Base-by-base conservation (phyloP, 2,113 vertebrate genomes). In the Nothocercus nigrocapillus region DNA sequence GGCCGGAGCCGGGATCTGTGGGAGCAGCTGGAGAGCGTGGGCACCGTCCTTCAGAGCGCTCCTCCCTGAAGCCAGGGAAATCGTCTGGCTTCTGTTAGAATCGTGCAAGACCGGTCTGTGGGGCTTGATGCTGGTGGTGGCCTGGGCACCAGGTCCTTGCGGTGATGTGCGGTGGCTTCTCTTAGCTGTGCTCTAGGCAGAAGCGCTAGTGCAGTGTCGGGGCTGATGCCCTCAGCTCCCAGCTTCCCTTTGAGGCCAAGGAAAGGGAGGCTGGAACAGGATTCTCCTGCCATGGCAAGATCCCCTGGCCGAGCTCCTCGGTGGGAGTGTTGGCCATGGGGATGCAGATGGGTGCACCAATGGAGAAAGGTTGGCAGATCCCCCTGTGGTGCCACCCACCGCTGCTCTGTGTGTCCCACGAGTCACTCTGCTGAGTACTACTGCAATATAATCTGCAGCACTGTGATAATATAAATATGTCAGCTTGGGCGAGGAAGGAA, bases 21-120 rank as follows among this genome's bases (percentile, higher is more conserved):
- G 4, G 16, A 40, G 67, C n/a, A 67, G 91, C 95, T 64, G 77
- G 66, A 63, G 56, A 61, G n/a, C 51, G 4, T 45, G 44, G 94
- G 78, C 78, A 80, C 18, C 56, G 89, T 95, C 62, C 73, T 76
- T 90, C 59, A 3, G 13, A 27, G 25, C 13, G 36, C 79, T 59
- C 62, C 93, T 90, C 30, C 88, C 83, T 30, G 72, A 82, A 92
- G 58, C 85, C 69, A 54, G 61, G 68, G 64, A 40, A 85, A 81
- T 95, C 94, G 72, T 96, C 95, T 88, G 79, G 92, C 90, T 90
- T 89, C 89, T 80, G 95, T 96, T 84, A 85, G 61, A 54, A 90
- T 87, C 81, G 54, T 63, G 62, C 64, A n/a, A 32, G 56, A 83
- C 92, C 93, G 92, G 69, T 75, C 80, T 87, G 96, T 94, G 94